Evolutionary conservation across 2,888 invertebrate species (phyloP).

Genomic region (Thalpophila matura): DNA sequence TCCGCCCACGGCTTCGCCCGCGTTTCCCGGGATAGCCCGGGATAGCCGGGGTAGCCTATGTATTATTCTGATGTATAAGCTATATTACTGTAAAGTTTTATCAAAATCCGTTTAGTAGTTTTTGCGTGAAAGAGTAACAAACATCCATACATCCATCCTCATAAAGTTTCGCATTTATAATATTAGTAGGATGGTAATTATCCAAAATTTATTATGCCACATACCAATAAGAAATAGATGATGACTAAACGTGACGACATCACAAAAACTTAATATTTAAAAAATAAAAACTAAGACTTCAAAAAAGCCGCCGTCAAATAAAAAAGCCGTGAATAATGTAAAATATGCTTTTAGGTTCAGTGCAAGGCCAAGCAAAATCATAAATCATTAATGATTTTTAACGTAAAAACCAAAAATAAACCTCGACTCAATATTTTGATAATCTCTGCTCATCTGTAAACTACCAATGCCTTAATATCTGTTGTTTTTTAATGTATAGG

Average conservation of each 20-base stretch:
- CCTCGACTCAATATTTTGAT: constrained; percentile 7
- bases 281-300: constrained; percentile 25
- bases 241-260: constrained; percentile 25
- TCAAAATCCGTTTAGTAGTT: no score
- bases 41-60: no score
- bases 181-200: constrained; percentile 26
- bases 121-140: no score
- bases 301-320: constrained; percentile 37
- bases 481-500: no score
- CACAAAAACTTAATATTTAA: neutral
- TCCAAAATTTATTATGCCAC: constrained; percentile 16
- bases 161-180: no score
- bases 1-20: no score
- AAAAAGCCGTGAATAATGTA: constrained; percentile 32
- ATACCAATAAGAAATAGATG: constrained; percentile 13
- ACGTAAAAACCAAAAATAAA: constrained; percentile 1
- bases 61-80: no score
- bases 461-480: neutral
- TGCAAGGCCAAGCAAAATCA: constrained; percentile 34
- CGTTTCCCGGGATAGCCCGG: no score
- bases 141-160: no score
- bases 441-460: neutral
- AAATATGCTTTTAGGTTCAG: constrained; percentile 37
- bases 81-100: no score
- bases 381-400: constrained; percentile 42